Conservation (phyloP, 2,113 vertebrate genomes). For the Ciconia maguari region DNA sequence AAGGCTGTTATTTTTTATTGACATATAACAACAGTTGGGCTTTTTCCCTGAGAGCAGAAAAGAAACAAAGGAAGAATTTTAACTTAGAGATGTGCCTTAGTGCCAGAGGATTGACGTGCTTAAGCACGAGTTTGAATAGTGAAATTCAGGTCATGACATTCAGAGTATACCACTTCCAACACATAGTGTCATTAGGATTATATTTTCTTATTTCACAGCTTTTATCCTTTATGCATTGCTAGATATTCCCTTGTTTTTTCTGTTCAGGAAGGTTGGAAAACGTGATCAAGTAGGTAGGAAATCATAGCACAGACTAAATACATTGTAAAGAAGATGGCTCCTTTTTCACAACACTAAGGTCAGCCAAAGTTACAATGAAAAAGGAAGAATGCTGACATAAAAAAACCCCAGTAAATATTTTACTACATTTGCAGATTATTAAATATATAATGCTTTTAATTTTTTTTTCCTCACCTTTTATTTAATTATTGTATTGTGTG, state of each 20-base stretch:
- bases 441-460: not conserved
- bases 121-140: not conserved
- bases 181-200: not conserved
- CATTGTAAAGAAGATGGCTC: not conserved
- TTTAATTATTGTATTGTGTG: not conserved
- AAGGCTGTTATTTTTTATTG: not conserved
- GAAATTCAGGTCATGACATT: not conserved
- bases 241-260: not conserved
- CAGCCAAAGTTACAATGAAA: not conserved
- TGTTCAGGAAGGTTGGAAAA: not conserved
- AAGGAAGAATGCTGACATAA: not conserved
- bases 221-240: not conserved
- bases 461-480: not conserved
- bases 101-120: not conserved
- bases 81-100: not conserved
- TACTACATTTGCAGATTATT: not conserved
- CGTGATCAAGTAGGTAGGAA: not conserved
- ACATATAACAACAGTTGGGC: not conserved
- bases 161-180: not conserved
- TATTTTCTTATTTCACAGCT: not conserved
- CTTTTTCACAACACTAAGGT: not conserved
- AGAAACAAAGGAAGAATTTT: not conserved
- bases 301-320: not conserved
- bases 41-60: not conserved
- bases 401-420: not conserved